These are phyloP conservation scores for Neotoxoptera formosana DNA, from an alignment of 1,140 invertebrate species.

Conservation along the genomic window DNA sequence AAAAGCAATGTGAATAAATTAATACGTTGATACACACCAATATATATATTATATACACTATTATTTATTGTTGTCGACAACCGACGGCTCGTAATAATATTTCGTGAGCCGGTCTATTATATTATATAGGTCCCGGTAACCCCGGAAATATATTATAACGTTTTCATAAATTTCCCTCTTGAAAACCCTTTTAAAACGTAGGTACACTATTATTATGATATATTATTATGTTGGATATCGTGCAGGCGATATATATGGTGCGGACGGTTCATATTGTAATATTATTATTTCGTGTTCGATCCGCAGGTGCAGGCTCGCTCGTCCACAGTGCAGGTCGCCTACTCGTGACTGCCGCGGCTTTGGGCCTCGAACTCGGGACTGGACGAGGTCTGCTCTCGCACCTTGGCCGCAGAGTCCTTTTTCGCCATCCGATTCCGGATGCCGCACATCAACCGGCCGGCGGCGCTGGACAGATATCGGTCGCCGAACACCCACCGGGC, in stretches of 20 bases:
- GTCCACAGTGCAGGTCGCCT: not conserved
- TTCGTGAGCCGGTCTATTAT: too few species aligned
- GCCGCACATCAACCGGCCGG: not conserved
- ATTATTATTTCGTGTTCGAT: not conserved
- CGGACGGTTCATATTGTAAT: too few species aligned
- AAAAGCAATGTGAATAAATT: too few species aligned
- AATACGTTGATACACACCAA: too few species aligned
- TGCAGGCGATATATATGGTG: too few species aligned
- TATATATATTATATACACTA: too few species aligned
- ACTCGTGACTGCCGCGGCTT: not conserved
- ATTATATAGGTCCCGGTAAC: not conserved
- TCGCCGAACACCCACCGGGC: not conserved
- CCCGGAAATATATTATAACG: not conserved
- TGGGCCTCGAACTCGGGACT: not conserved
- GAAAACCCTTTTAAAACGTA: not conserved
- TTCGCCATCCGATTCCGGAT: not conserved
- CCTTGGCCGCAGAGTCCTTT: not conserved
- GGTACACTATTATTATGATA: not conserved
- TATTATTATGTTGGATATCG: too few species aligned
- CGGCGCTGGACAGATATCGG: not conserved
- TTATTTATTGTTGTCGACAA: too few species aligned
- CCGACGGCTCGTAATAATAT: not conserved
- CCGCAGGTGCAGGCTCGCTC: rapidly evolving
- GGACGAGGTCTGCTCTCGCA: not conserved
- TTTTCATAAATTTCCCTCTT: not conserved